These are phyloP conservation scores for Aegotheles bennettii DNA, from an alignment of 2,113 vertebrate species.

Conservation along the genomic window DNA sequence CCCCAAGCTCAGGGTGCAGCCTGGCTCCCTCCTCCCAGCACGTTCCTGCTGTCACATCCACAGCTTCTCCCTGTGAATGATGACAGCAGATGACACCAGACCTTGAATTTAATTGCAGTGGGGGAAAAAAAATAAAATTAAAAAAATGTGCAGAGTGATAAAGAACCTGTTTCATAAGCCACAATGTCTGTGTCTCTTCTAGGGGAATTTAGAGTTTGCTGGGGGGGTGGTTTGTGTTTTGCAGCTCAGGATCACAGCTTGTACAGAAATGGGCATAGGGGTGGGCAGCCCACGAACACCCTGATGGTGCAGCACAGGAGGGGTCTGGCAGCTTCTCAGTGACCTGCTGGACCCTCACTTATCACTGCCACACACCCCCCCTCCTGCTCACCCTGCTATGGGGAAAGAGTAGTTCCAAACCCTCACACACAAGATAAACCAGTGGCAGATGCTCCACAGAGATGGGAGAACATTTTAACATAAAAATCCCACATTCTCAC, in stretches of 20 bases:
- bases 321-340: background rate
- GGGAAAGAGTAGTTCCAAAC: background rate
- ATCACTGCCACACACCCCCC: background rate
- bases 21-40: background rate
- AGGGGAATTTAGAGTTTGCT: background rate
- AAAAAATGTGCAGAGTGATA: background rate
- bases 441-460: background rate
- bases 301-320: accelerated
- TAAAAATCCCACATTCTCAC: no score
- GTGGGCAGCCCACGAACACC: background rate
- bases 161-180: background rate
- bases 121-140: background rate
- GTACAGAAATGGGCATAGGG: background rate
- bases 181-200: background rate
- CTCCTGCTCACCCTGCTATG: background rate
- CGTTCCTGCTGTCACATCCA: background rate
- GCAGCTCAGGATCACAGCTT: background rate
- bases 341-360: no score
- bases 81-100: slow-evolving; percentile 20
- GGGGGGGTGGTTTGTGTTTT: background rate
- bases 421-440: background rate
- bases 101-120: slow-evolving; percentile 20
- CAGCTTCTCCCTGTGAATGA: background rate
- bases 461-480: background rate
- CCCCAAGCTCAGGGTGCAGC: background rate